Base-by-base conservation (phyloP, 2,113 vertebrate species). In the Triplophysa dalaica region DNA sequence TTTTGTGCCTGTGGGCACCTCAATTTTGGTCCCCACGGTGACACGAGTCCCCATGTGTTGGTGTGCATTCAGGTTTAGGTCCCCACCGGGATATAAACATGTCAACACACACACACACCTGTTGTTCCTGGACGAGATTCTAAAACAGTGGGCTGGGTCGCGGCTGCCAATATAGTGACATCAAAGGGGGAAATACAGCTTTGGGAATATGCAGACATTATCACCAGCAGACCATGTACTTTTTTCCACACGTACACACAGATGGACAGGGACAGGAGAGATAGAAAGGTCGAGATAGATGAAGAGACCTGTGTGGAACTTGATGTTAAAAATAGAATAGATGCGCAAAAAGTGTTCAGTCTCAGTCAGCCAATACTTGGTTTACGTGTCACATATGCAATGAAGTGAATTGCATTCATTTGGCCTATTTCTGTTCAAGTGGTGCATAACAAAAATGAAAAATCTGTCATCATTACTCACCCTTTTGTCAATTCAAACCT, bases 271-370 rank as follows among this genome's bases (percentile, higher is more conserved):
- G 43, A 70, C 22, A 58, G 14, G 33, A 78, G n/a, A 50, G 19
- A 78, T 10, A 66, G 61, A 33, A 48, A 52, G 22, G n/a, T 17
- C 33, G 7, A 65, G 48, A 26, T 12, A 45, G n/a, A 54, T 22
- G 64, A 60, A 77, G 21, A 72, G 84, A 74, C 43, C 48, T 54
- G 22, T 2, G 54, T 54, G 73, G 80, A 79, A 85, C 80, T 68
- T 80, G 54, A 19, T 7, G 58, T 70, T 76, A 76, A 80, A 81
- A 70, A 83, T 82, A 82, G 81, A 61, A 52, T 48, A 29, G 33
- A 74, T 67, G 29, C 13, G 38, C 26, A 58, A 67, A 26, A 61
- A 22, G 33, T 26, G 19, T 41, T 61, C 41, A 22, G 63, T 70
- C 54, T 43, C 56, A 65, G 45, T 43, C 56, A 64, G 45, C 56